Evolutionary conservation across 2,113 vertebrate genomes (phyloP), one percentile per base, ranked within the genome.

Genomic region (Copsychus sechellarum): DNA sequence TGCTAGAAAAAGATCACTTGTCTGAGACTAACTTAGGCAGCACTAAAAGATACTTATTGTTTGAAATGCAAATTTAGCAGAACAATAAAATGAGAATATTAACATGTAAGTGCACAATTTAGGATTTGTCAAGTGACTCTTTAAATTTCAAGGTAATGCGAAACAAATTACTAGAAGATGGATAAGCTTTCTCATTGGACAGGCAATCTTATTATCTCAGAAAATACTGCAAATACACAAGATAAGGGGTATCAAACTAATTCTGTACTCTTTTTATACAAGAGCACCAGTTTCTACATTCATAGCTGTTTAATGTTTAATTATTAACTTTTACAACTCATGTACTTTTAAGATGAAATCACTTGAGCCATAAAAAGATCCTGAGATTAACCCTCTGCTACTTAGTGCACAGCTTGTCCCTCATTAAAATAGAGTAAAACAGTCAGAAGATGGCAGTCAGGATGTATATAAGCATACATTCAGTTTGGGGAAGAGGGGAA

Each of bases 281-380:
- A 81, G 12, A 82, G 13, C 36, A 91, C 11, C 23, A 33, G 65
- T 18, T 18, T 76, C 53, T 85, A 70, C 45, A 53, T 71, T 91
- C 34, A 7, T 29, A 82, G 47, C 48, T 79, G 45, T 69, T 90
- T 82, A 40, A 72, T 82, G 50, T 77, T 36, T 69, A 79, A 65
- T 51, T 54, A n/a, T 51, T 92, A 28, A 71, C 81, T 79, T 85
- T 88, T 67, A 36, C 57, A 93, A 76, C 45, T 83, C 25, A 8
- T 40, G 58, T 65, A 40, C 50, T 94, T 94, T 77, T 51, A 86
- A 60, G 23, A 88, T 73, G 42, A 96, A 76, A 86, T 87, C 84
- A 90, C 16, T 72, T 62, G 31, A 95, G 31, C 43, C 40, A 31
- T 87, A 80, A 88, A 90, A 90, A 45, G 17, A 8, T 74, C 23